Conservation (phyloP, 2,113 vertebrate genomes). For the Xerus inauris region DNA sequence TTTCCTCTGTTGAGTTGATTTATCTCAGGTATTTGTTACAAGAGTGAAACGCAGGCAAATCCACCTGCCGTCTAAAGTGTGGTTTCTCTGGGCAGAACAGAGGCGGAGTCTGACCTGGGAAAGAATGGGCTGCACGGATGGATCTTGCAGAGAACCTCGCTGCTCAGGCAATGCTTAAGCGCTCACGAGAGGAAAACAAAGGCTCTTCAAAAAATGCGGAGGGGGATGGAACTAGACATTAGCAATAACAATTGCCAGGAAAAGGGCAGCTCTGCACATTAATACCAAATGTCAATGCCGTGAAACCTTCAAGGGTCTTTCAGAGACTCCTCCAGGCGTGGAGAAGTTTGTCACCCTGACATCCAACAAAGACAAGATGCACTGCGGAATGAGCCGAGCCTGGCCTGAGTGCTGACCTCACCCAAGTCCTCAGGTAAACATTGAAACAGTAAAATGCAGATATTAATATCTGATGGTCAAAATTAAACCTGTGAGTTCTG, state of each 20-base stretch:
- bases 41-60: no score
- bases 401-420: not conserved
- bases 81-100: not conserved
- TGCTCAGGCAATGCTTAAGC: accelerated
- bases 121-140: accelerated
- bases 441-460: not conserved
- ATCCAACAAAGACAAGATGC: no score
- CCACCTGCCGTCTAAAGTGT: accelerated
- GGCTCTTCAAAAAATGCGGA: not conserved
- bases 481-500: not conserved
- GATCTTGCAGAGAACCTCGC: not conserved
- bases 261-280: not conserved
- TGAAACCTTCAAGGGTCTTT: not conserved
- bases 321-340: not conserved
- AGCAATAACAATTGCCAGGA: not conserved
- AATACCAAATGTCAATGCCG: accelerated
- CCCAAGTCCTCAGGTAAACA: not conserved
- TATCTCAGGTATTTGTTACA: not conserved
- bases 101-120: not conserved
- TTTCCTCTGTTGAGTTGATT: not conserved
- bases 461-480: not conserved
- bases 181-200: not conserved
- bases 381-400: not conserved
- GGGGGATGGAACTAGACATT: not conserved
- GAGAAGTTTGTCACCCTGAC: not conserved